Evolutionary conservation across 2,797 vertebrate genomes (phyloP).

Genomic region (Synanceia verrucosa): DNA sequence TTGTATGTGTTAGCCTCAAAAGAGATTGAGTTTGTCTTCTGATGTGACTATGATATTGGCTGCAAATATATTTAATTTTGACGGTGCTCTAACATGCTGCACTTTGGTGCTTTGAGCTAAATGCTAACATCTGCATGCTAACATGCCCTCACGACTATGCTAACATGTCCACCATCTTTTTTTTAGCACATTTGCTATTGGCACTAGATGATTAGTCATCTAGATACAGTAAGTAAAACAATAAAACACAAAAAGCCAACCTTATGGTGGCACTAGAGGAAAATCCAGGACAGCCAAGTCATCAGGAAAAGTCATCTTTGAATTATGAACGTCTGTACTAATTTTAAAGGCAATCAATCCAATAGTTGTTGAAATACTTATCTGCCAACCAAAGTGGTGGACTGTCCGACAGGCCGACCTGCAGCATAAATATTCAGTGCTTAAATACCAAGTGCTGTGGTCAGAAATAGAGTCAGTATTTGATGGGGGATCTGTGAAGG

Average conservation of each 20-base stretch:
- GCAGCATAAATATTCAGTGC: neutral
- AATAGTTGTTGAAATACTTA: neutral
- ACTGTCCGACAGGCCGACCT: neutral
- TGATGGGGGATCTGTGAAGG: neutral
- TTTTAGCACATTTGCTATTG: neutral
- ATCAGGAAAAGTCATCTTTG: neutral
- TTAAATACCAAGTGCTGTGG: neutral
- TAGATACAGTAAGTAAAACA: neutral
- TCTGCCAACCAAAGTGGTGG: neutral
- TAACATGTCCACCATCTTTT: neutral
- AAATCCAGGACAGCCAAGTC: neutral
- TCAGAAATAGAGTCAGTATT: neutral
- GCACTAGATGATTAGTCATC: neutral
- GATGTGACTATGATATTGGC: neutral
- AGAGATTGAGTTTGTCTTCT: neutral
- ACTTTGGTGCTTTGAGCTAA: neutral
- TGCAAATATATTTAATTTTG: neutral
- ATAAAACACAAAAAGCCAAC: neutral
- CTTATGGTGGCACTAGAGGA: neutral
- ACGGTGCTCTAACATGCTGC: neutral
- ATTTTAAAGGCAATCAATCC: neutral
- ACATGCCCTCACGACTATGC: neutral
- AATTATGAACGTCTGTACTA: neutral
- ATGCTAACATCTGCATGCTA: neutral
- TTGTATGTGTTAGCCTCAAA: neutral